Evolutionary conservation across 2,113 vertebrate species (phyloP).

Genomic region (Misgurnus anguillicaudatus): DNA sequence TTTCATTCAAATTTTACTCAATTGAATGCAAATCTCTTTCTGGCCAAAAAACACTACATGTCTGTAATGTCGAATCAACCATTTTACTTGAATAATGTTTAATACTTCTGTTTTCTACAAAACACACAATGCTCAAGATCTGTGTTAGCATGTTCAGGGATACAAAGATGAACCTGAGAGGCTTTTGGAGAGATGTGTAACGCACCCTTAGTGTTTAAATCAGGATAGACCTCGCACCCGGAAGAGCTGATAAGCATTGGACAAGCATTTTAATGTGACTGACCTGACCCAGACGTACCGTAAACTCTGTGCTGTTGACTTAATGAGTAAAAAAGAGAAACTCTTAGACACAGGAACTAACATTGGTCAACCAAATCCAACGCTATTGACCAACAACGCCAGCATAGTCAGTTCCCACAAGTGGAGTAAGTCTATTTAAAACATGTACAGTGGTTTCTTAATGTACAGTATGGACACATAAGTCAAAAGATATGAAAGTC

Average conservation of each 20-base stretch:
- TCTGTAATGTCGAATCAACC: not conserved
- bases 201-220: constrained; percentile 58
- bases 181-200: constrained; percentile 1
- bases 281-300: constrained; percentile 5
- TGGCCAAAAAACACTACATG: not conserved
- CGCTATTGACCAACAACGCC: not conserved
- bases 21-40: constrained; percentile 37
- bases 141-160: not conserved
- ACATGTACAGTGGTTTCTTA: not conserved
- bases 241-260: constrained; percentile 69
- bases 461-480: not conserved
- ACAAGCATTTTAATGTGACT: constrained; percentile 25
- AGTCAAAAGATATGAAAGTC: too few species aligned
- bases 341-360: constrained; percentile 29
- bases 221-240: constrained; percentile 56
- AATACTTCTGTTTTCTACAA: not conserved
- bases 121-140: not conserved
- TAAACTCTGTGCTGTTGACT: constrained; percentile 34
- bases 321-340: constrained; percentile 38
- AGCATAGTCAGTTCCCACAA: not conserved
- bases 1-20: constrained; percentile 17
- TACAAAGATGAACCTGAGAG: not conserved
- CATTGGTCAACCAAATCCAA: constrained; percentile 40
- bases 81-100: not conserved
- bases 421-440: not conserved